phyloP scores from a whole-genome alignment of 2,113 vertebrate genomes.

The Cisticola juncidis region DNA sequence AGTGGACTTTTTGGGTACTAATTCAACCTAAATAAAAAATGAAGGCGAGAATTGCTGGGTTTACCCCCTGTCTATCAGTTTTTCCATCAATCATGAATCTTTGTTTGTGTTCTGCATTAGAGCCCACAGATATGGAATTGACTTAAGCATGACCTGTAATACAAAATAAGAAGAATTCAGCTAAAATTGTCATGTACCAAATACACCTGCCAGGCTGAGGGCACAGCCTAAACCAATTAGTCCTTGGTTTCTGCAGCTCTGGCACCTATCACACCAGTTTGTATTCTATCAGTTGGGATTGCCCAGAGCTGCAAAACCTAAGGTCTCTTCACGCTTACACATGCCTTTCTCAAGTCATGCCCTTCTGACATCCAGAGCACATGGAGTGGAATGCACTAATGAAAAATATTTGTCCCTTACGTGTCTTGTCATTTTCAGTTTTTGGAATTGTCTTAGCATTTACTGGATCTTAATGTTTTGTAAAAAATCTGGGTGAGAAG shows the following conservation, averaged over 20 bases:
- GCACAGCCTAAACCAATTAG: background rate
- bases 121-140: background rate
- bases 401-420: background rate
- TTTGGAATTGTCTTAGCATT: background rate
- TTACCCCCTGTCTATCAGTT: background rate
- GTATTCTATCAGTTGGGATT: background rate
- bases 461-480: background rate
- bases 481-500: background rate
- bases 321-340: background rate
- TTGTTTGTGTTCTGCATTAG: background rate
- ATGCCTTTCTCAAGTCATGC: background rate
- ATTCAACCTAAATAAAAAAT: background rate
- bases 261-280: background rate
- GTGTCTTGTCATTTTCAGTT: fast-evolving
- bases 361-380: background rate
- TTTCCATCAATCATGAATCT: background rate
- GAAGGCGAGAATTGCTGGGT: background rate
- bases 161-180: background rate
- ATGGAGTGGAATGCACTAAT: background rate
- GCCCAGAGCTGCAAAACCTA: background rate
- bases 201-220: background rate
- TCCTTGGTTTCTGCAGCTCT: background rate
- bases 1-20: background rate
- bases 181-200: background rate
- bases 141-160: background rate